Evolutionary conservation across 2,797 vertebrate genomes (phyloP), one percentile per base, ranked within the genome.

Genomic region (Distichodus sexfasciatus): DNA sequence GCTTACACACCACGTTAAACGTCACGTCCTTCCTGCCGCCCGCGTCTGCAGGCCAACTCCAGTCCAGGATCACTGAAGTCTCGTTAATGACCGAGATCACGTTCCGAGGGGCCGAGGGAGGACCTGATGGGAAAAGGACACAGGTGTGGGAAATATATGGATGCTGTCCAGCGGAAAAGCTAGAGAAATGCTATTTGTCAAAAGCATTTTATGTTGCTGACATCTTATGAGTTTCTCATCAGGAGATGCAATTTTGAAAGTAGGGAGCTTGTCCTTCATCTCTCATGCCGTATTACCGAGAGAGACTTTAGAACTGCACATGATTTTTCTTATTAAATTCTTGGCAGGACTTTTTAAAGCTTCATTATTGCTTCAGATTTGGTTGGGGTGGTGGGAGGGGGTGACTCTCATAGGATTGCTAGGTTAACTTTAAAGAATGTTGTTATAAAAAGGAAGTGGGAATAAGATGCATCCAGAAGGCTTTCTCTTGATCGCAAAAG

Each of bases 51-150:
- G 97, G 97, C 95, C 95, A 98, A 80, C 89, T 96, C 97, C 97
- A 99, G 76, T 99, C 97, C 81, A 99, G 92, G 85, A 99, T 98
- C 1, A 99, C 97, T 0, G 96, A 99, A 0, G 97, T 99, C 87
- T 99, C 97, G 0, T 99, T 99, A 87, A 99, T 98, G 85, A 94
- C 96, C 15, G 97, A 99, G 85, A 99, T 98, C 76, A 99, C 94
- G 1, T 98, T 98, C 65, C 95, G 91, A 0, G 96, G 96, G 79
- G 94, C 91, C 8, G 96, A 94, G 0, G 97, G 96, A 10, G 97
- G 96, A 75, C 95, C 97, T 98, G 21, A 47, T 95, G 14, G 50
- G 68, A 23, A 69, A 0, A 73, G 14, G 11, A 43, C 8, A 47
- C 12, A 35, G n/a, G 23, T 48, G 15, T 33, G 33, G 29, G 11